phyloP scores from a whole-genome alignment of 2,113 vertebrate genomes.

The Trogon melanurus region DNA sequence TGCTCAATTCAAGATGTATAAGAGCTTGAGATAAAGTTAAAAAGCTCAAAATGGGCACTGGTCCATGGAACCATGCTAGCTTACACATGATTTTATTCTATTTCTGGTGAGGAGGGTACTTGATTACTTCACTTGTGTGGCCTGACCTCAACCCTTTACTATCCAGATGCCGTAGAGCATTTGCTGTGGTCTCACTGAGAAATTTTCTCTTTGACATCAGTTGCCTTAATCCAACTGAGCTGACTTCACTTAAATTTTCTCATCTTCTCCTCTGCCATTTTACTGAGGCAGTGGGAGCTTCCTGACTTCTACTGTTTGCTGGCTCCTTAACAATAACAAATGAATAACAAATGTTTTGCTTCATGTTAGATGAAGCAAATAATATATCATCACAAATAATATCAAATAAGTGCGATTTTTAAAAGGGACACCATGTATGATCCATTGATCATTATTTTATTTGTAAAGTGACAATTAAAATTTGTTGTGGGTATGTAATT shows the following conservation, averaged over 20 bases:
- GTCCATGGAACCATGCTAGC: neutral
- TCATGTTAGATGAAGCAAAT: constrained; percentile 10
- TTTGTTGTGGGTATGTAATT: neutral
- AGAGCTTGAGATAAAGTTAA: neutral
- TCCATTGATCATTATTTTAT: neutral
- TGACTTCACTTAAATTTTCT: neutral
- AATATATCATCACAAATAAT: no score
- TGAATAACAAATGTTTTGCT: constrained; percentile 30
- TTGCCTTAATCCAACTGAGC: neutral
- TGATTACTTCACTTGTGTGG: neutral
- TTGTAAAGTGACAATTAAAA: neutral
- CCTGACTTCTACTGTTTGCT: constrained; percentile 11
- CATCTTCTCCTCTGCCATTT: neutral
- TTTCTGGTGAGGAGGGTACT: neutral
- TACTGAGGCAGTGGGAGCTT: neutral
- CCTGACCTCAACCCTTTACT: neutral
- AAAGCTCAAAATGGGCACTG: neutral
- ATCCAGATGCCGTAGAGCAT: neutral
- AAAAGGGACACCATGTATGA: neutral
- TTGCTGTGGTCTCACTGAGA: neutral
- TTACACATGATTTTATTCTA: neutral
- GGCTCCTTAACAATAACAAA: constrained; percentile 16
- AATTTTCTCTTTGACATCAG: neutral
- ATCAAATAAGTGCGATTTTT: neutral
- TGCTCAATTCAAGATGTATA: neutral